Base-by-base conservation (phyloP, 1,140 invertebrate genomes). In the Drosophila simulans region DNA sequence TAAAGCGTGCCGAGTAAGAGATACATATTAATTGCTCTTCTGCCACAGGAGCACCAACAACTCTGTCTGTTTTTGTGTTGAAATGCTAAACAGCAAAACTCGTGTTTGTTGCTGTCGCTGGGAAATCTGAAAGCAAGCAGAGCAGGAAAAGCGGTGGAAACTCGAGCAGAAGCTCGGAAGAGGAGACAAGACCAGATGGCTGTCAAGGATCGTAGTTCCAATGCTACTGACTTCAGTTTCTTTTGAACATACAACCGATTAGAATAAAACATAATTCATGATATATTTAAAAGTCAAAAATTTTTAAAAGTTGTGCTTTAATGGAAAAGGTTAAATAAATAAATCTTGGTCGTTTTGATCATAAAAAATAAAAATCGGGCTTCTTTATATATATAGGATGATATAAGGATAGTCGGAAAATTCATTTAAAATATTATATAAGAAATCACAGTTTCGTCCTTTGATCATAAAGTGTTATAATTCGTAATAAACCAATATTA, bases 21-120 rank as follows among this genome's bases (percentile, higher is more conserved):
- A 88, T 88, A 89, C 80, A 89, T 88, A 88, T 88, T 88, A 88
- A 88, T 88, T 88, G 84, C 68, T 80, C 69, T 77, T 59, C 64
- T 83, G 59, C 58, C 43, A 65, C 70, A 62, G 49, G 45, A 37
- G 15, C 68, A 49, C 35, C 60, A 52, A 48, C 80, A 71, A 63
- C 64, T 74, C 75, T 64, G 66, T 69, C 65, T 77, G 60, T 58
- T 76, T 75, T 70, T 69, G 46, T 85, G 77, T 76, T 88, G 83
- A 88, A 88, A 88, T 88, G 83, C 83, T 88, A 88, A 88, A 73
- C 79, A 88, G 80, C 79, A 83, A 60, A 72, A 76, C 48, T 62
- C 34, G 45, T 69, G 55, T 60, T 62, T 53, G 31, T 40, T 53
- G 42, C 49, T 42, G 17, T 54, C 20, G 48, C 34, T 48, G 63